phyloP scores from a whole-genome alignment of 1,140 invertebrate genomes.

The Mycetomoellerius zeteki region DNA sequence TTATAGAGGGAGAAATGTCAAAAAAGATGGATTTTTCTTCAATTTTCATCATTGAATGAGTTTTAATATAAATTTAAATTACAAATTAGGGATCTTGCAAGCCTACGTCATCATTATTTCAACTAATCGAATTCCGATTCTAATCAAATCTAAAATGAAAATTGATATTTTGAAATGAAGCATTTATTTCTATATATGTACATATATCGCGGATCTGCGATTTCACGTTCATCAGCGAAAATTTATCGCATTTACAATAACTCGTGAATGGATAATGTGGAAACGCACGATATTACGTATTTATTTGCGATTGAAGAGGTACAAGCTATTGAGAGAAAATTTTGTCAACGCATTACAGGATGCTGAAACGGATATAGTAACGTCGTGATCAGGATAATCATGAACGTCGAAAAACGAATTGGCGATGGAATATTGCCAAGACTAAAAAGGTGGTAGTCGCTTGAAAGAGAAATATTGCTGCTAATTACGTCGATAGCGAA shows the following conservation, averaged over 20 bases:
- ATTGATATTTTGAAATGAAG: background rate
- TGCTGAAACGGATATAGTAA: background rate
- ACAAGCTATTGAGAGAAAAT: conserved; percentile 56
- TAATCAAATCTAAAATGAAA: conserved; percentile 20
- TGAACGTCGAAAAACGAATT: conserved; percentile 27
- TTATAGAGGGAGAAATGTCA: background rate
- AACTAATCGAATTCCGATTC: background rate
- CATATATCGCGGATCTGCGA: background rate
- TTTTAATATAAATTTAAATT: background rate
- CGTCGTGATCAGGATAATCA: background rate
- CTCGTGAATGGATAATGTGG: background rate
- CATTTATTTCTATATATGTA: background rate
- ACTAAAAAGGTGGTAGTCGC: conserved; percentile 10
- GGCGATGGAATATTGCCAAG: background rate
- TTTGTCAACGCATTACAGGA: conserved; percentile 42
- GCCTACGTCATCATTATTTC: background rate
- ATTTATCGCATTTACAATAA: conserved; percentile 3
- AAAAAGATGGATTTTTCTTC: background rate
- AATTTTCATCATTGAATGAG: background rate
- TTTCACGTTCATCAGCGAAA: background rate
- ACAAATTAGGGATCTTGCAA: background rate
- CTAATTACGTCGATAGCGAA: conserved; percentile 50
- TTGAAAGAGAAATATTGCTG: conserved; percentile 47
- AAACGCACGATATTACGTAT: background rate
- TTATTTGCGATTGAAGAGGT: background rate